Evolutionary conservation across 2,888 invertebrate genomes (phyloP).

Genomic region (Camptogramma bilineatum): DNA sequence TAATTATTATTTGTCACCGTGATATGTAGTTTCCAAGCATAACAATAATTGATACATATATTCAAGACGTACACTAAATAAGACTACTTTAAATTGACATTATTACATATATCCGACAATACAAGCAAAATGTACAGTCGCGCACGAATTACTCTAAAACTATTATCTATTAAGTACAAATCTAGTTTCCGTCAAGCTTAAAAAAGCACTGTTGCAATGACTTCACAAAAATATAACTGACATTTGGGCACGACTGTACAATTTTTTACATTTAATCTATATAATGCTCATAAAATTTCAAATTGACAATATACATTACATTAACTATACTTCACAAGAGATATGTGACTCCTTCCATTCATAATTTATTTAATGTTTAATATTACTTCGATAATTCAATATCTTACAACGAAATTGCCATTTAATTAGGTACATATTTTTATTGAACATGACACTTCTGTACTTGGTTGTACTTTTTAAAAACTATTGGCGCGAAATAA

Average conservation of each 20-base stretch:
- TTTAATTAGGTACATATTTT: constrained; percentile 29
- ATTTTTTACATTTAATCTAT: constrained; percentile 43
- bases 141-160: constrained; percentile 55
- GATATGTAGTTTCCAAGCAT: constrained; percentile 77
- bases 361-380: constrained; percentile 47
- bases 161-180: constrained; percentile 60
- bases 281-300: constrained; percentile 51
- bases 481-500: constrained; percentile 55
- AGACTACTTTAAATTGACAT: constrained; percentile 46
- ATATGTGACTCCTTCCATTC: constrained; percentile 66
- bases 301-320: constrained; percentile 57
- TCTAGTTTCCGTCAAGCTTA: constrained; percentile 61
- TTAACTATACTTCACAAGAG: constrained; percentile 54
- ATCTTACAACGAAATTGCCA: constrained; percentile 32
- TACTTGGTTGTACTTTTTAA: constrained; percentile 66
- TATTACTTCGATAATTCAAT: constrained; percentile 38
- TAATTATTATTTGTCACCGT: constrained; percentile 77
- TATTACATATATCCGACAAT: constrained; percentile 48
- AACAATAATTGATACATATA: constrained; percentile 61
- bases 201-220: constrained; percentile 49
- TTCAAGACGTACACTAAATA: constrained; percentile 40
- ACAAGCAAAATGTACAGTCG: constrained; percentile 66
- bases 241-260: constrained; percentile 70
- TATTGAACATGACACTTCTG: constrained; percentile 61
- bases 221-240: constrained; percentile 65